Percentiles rank a stretch among this genome's conserved stretches.
These are phyloP conservation scores for Lycorma delicatula DNA, from an alignment of 1,140 invertebrate species.

Conservation along the genomic window DNA sequence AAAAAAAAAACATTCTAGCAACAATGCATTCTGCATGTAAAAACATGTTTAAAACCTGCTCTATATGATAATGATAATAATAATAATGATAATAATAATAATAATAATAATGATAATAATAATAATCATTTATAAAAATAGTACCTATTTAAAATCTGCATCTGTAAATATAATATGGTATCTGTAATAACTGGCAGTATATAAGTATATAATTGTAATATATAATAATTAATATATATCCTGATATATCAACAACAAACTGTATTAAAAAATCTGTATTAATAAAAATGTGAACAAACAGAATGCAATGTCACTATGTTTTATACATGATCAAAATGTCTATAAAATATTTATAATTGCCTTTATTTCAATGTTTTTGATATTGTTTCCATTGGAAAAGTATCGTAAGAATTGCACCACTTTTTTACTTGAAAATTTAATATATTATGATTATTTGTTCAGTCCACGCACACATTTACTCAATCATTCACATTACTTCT, in stretches of 20 bases:
- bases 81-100: too few species aligned
- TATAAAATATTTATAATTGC: too few species aligned
- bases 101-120: too few species aligned
- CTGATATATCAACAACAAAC: slow-evolving; percentile 5
- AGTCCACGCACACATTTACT: too few species aligned
- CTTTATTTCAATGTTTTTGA: too few species aligned
- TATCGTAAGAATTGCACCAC: too few species aligned
- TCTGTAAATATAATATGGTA: slow-evolving; percentile 4
- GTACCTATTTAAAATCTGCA: background rate
- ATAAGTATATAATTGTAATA: slow-evolving; percentile 2
- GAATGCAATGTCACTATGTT: background rate
- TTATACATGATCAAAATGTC: too few species aligned
- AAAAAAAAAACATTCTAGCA: background rate
- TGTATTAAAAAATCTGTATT: background rate
- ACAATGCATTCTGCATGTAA: background rate
- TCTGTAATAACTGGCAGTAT: slow-evolving; percentile 6
- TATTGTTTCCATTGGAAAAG: too few species aligned
- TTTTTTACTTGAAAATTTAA: too few species aligned
- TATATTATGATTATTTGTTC: too few species aligned
- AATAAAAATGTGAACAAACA: background rate
- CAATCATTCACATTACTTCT: slow-evolving; percentile 9
- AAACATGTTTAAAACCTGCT: slow-evolving; percentile 2
- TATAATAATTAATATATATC: slow-evolving; percentile 2
- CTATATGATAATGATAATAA: too few species aligned
- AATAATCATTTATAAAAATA: slow-evolving; percentile 1